Percentiles rank a stretch among this genome's conserved stretches.
These are phyloP conservation scores for Caerostris extrusa DNA, from an alignment of 1,140 invertebrate genomes.

Conservation along the genomic window DNA sequence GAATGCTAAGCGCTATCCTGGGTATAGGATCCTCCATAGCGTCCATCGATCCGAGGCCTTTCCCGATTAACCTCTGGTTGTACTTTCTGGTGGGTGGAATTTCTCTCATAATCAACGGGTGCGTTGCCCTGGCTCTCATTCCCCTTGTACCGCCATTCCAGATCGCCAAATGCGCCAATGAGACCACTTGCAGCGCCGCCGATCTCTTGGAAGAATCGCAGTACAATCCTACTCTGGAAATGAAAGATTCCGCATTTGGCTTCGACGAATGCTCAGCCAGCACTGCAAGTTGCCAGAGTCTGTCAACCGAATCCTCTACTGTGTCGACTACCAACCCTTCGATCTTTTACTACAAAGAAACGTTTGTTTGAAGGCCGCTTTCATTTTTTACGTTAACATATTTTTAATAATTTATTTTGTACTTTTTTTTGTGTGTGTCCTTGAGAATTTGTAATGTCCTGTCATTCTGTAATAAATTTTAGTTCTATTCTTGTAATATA, in stretches of 20 bases:
- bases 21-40: neutral
- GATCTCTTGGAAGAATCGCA: neutral
- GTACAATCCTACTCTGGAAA: neutral
- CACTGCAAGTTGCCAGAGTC: neutral
- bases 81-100: neutral
- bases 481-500: no score
- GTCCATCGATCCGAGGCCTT: slow-evolving; percentile 9
- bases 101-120: neutral
- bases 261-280: neutral
- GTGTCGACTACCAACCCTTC: neutral
- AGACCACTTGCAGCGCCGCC: neutral
- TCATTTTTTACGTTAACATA: no score
- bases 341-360: slow-evolving; percentile 16
- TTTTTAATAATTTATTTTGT: no score
- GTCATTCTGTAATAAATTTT: no score
- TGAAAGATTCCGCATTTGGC: neutral
- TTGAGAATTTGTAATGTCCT: no score
- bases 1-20: neutral
- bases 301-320: neutral
- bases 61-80: neutral
- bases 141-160: neutral
- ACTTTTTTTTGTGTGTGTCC: no score
- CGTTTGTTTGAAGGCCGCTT: neutral
- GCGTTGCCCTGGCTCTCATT: neutral
- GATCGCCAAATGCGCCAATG: neutral